A percentile compares a stretch with the other conserved stretches of the same genome.
These are phyloP conservation scores for Tiliacea citrago DNA, from an alignment of 2,888 invertebrate species.

Conservation along the genomic window DNA sequence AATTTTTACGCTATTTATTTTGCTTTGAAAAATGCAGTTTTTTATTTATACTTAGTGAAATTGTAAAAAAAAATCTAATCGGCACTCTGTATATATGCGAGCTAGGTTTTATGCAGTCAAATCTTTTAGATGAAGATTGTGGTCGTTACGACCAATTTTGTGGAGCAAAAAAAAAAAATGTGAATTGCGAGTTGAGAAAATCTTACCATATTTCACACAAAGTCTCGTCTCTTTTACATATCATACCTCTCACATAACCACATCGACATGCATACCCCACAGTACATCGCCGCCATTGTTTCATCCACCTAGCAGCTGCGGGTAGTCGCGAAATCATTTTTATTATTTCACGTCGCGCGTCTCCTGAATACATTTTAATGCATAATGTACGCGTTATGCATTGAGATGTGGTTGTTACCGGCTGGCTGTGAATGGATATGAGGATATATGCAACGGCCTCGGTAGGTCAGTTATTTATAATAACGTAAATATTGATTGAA, in stretches of 20 bases:
- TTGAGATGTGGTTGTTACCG: slow-evolving; percentile 24
- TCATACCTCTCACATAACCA: neutral
- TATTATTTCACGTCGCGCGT: slow-evolving; percentile 63
- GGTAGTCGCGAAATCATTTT: slow-evolving; percentile 66
- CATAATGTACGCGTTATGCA: slow-evolving; percentile 44
- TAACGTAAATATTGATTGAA: neutral
- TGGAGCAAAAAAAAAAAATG: too few species aligned
- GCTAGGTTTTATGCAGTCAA: too few species aligned
- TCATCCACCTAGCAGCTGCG: neutral
- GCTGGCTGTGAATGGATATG: slow-evolving; percentile 34
- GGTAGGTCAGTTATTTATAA: neutral
- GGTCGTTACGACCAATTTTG: too few species aligned
- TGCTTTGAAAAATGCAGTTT: too few species aligned
- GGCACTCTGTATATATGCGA: too few species aligned
- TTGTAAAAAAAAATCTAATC: too few species aligned
- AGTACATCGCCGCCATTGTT: slow-evolving; percentile 23
- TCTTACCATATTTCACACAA: neutral
- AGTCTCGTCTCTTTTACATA: neutral
- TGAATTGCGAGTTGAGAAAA: neutral
- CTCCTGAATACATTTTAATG: slow-evolving; percentile 56
- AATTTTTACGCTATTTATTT: too few species aligned
- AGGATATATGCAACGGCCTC: slow-evolving; percentile 8
- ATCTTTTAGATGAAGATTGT: too few species aligned
- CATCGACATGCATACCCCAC: neutral
- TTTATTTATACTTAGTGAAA: too few species aligned